A percentile compares a stretch with the other conserved stretches of the same genome.
phyloP scores from a whole-genome alignment of 2,888 invertebrate genomes.

The Carterocephalus palaemon region DNA sequence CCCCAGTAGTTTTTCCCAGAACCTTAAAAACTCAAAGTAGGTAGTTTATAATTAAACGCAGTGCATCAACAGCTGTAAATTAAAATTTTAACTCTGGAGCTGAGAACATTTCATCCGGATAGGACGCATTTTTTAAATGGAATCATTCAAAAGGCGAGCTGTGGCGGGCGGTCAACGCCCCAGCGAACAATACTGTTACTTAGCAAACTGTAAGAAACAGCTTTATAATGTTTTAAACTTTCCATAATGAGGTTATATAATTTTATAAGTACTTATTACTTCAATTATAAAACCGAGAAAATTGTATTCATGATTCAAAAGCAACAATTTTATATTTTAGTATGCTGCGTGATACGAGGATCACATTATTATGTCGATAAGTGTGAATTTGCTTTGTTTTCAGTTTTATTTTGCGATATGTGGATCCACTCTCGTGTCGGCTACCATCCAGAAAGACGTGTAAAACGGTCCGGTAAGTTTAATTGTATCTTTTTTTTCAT shows the following conservation, averaged over 20 bases:
- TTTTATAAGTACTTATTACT: no score
- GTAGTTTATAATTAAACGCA: conserved; percentile 19
- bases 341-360: no score
- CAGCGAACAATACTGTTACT: conserved; percentile 18
- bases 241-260: background rate
- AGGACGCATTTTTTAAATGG: conserved; percentile 22
- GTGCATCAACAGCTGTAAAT: conserved; percentile 20
- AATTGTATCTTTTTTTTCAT: background rate
- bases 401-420: no score
- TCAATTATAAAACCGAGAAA: no score
- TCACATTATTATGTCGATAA: no score
- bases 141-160: conserved; percentile 18
- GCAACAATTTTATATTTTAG: no score
- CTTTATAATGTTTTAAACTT: conserved; percentile 11
- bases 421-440: background rate
- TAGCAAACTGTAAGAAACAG: conserved; percentile 22
- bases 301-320: no score
- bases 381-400: no score
- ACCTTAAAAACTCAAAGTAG: conserved; percentile 8
- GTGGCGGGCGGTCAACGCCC: conserved; percentile 16
- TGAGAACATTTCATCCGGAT: conserved; percentile 18
- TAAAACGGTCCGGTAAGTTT: conserved; percentile 15
- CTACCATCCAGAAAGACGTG: background rate
- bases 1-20: background rate
- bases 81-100: conserved; percentile 17